Evolutionary conservation across 2,797 vertebrate genomes (phyloP).

Genomic region (Diplodus sargus): DNA sequence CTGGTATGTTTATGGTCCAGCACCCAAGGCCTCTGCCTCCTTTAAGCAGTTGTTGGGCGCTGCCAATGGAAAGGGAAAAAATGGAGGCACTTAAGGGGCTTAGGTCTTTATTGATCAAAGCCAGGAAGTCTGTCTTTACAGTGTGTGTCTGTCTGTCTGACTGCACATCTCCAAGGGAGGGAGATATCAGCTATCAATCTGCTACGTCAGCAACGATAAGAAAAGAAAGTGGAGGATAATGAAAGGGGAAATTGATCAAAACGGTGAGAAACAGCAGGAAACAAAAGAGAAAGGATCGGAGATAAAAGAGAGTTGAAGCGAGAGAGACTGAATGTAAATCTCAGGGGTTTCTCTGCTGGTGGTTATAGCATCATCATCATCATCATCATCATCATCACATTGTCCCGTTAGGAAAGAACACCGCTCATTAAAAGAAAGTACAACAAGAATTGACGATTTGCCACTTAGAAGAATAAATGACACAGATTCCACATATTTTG

Average conservation of each 20-base stretch:
- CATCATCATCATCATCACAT: background rate
- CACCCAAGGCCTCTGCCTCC: background rate
- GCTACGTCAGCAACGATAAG: conserved; percentile 53
- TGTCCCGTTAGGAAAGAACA: conserved; percentile 45
- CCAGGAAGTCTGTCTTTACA: conserved; percentile 41
- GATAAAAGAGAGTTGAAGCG: conserved; percentile 44
- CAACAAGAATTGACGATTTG: conserved; percentile 20
- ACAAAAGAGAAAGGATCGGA: conserved; percentile 31
- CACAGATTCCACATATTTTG: conserved; percentile 19
- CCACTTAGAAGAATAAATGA: conserved; percentile 4
- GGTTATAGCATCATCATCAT: conserved; percentile 11
- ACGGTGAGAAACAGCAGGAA: conserved; percentile 10
- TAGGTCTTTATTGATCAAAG: conserved; percentile 62
- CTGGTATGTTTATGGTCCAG: conserved; percentile 16
- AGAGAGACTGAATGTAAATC: conserved; percentile 41
- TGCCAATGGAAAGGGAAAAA: conserved; percentile 26
- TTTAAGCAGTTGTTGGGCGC: conserved; percentile 16
- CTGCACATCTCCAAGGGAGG: conserved; percentile 31
- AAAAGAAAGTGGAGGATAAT: conserved; percentile 37
- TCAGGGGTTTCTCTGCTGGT: conserved; percentile 39
- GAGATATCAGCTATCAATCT: conserved; percentile 58
- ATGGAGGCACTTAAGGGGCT: conserved; percentile 36
- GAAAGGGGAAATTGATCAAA: conserved; percentile 59
- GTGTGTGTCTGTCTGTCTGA: conserved; percentile 31
- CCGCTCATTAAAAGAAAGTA: conserved; percentile 27